These are phyloP conservation scores for Ascidia mentula DNA, from an alignment of 23 tunicate species.

Conservation along the genomic window DNA sequence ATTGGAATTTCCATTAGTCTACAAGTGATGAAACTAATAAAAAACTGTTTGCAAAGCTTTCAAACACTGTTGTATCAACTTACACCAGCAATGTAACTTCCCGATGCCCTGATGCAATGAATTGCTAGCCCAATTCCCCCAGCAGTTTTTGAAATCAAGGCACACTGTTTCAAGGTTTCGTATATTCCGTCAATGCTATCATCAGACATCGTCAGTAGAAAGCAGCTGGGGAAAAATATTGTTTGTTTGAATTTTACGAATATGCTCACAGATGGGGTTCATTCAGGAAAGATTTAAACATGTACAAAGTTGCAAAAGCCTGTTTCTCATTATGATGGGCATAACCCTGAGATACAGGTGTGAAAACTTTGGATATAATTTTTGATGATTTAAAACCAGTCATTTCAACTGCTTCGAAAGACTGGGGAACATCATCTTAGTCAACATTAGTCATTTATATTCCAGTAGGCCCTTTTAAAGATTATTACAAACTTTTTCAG, in stretches of 20 bases:
- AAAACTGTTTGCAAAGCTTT: background rate
- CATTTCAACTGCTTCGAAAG: constrained; percentile 10
- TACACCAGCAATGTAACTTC: constrained; percentile 98
- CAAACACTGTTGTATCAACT: background rate
- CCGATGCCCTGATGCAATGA: constrained; percentile 84
- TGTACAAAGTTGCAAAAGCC: constrained; percentile 29
- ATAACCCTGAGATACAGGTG: constrained; percentile 7
- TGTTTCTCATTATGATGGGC: background rate
- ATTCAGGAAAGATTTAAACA: background rate
- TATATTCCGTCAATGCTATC: constrained; percentile 98
- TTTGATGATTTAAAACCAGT: constrained; percentile 29
- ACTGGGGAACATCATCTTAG: constrained; percentile 40
- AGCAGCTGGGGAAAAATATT: constrained; percentile 48
- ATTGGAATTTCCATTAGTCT: constrained; percentile 98
- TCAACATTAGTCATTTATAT: too few species aligned
- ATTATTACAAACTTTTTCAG: too few species aligned
- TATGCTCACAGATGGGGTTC: background rate
- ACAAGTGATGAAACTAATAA: background rate
- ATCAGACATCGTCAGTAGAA: constrained; percentile 87
- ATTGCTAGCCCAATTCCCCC: constrained; percentile 98
- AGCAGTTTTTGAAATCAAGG: constrained; percentile 94
- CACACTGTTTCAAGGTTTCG: constrained; percentile 96
- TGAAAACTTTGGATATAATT: constrained; percentile 15
- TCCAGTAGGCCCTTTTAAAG: too few species aligned
- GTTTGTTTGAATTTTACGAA: background rate